A percentile compares a stretch with the other conserved stretches of the same genome.
These are phyloP conservation scores for Ochropleura leucogaster DNA, from an alignment of 2,888 invertebrate species.

Conservation along the genomic window DNA sequence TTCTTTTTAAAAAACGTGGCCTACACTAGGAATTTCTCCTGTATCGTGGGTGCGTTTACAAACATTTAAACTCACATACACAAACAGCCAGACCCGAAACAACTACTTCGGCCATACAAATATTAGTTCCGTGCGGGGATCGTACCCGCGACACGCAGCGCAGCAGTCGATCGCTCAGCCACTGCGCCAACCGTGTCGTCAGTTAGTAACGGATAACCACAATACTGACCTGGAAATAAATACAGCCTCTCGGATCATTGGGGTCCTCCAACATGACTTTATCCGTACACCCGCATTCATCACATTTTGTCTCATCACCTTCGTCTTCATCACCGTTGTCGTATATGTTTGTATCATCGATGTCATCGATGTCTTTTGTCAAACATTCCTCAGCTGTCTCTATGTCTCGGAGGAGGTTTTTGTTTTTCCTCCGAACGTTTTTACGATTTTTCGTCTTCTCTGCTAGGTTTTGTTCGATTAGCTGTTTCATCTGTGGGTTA, in stretches of 20 bases:
- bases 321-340: slow-evolving; percentile 27
- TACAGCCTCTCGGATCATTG: slow-evolving; percentile 90
- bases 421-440: slow-evolving; percentile 74
- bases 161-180: no score
- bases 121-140: no score
- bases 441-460: slow-evolving; percentile 61
- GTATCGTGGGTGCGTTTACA: no score
- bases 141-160: no score
- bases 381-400: slow-evolving; percentile 74
- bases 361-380: slow-evolving; percentile 70
- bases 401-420: slow-evolving; percentile 78
- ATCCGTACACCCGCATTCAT: slow-evolving; percentile 74
- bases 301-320: slow-evolving; percentile 19
- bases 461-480: slow-evolving; percentile 54
- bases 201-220: no score
- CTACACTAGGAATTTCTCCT: no score
- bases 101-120: no score
- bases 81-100: no score
- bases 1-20: no score
- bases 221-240: slow-evolving; percentile 91
- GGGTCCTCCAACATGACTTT: slow-evolving; percentile 82
- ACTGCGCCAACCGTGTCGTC: no score
- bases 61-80: no score
- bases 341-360: slow-evolving; percentile 68
- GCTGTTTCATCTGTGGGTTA: slow-evolving; percentile 57